phyloP scores from a whole-genome alignment of 2,888 invertebrate species.

The Parnassius glacialis region DNA sequence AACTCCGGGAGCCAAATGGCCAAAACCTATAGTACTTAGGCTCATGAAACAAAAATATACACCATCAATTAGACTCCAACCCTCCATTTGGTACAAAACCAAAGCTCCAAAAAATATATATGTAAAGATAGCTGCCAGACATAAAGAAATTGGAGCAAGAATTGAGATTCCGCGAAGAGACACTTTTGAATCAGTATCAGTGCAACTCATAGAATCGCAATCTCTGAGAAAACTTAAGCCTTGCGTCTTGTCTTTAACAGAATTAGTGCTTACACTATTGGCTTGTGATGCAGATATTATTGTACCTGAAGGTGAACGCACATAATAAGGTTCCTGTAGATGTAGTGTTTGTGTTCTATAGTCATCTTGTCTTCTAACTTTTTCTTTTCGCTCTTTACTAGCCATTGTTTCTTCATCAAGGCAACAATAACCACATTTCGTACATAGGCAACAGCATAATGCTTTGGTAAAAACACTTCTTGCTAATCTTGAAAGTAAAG shows the following conservation, averaged over 20 bases:
- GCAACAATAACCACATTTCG: conserved; percentile 93
- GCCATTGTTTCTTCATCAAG: conserved; percentile 92
- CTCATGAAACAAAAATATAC: conserved; percentile 98
- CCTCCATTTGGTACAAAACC: conserved; percentile 93
- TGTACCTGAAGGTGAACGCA: conserved; percentile 77
- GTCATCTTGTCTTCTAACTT: conserved; percentile 86
- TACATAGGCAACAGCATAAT: conserved; percentile 91
- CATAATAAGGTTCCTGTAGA: conserved; percentile 87
- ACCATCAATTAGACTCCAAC: conserved; percentile 95
- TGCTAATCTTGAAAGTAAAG: conserved; percentile 90
- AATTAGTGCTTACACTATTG: conserved; percentile 64
- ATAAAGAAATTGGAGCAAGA: conserved; percentile 93
- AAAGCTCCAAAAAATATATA: conserved; percentile 96
- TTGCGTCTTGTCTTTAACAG: conserved; percentile 70
- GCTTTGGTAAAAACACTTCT: conserved; percentile 90
- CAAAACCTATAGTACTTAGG: conserved; percentile 94
- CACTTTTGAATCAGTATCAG: conserved; percentile 85
- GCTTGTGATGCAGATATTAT: conserved; percentile 78
- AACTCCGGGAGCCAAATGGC: conserved; percentile 89
- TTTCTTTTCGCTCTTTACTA: conserved; percentile 89
- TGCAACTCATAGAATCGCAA: conserved; percentile 81
- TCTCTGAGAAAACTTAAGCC: conserved; percentile 71
- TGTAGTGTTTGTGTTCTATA: conserved; percentile 81
- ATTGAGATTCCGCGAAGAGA: conserved; percentile 88
- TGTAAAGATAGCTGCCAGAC: conserved; percentile 92